Conservation (phyloP, 2,888 invertebrate species). For the Arctia plantaginis region DNA sequence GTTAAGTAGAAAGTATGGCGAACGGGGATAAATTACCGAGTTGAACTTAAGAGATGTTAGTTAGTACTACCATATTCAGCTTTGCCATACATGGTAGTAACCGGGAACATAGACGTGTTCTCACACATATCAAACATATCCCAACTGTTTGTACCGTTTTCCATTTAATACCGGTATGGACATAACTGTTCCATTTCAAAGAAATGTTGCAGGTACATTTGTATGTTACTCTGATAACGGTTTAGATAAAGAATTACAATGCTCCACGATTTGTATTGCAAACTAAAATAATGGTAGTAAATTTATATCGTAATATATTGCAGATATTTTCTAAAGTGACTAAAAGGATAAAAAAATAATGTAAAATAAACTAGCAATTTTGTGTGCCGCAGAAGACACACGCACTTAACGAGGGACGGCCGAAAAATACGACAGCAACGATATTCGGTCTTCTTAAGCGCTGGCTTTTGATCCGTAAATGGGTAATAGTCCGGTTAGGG, state of each 20-base stretch:
- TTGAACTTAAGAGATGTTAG: conserved; percentile 53
- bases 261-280: neutral
- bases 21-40: conserved; percentile 63
- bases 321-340: neutral
- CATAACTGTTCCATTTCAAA: conserved; percentile 44
- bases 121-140: conserved; percentile 68
- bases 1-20: conserved; percentile 70
- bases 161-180: conserved; percentile 53
- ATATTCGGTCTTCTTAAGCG: too few relatives aligned
- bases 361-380: neutral
- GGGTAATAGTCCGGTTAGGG: too few relatives aligned
- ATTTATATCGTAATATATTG: neutral
- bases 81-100: conserved; percentile 66
- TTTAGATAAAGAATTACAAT: neutral
- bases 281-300: neutral
- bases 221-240: neutral
- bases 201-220: conserved; percentile 14
- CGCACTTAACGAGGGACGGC: neutral
- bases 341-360: neutral
- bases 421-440: neutral
- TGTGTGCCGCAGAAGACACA: neutral
- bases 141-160: conserved; percentile 53
- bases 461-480: too few relatives aligned
- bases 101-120: conserved; percentile 65
- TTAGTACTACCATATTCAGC: conserved; percentile 65